Base-by-base conservation (phyloP, 2,113 vertebrate genomes). In the Excalfactoria chinensis region DNA sequence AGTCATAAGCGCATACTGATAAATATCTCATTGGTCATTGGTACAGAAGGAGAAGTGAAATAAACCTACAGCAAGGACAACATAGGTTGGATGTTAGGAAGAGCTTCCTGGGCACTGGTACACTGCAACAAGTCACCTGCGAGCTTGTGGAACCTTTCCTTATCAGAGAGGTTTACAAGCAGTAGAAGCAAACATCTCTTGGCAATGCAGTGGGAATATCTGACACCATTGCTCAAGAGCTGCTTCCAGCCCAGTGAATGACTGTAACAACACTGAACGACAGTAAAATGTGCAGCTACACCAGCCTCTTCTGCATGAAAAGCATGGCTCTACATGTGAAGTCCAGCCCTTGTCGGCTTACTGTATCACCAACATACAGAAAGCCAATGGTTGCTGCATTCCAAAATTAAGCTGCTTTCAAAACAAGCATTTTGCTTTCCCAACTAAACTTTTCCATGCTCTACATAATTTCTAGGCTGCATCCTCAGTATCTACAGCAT, bases 311-410 rank as follows among this genome's bases (percentile, higher is more conserved):
- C 22, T 9, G 73, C 11, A 14, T 3, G 2, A 63, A 78, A 74
- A 23, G n/a, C 35, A 66, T 17, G 43, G 26, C 3, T 8, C 8
- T n/a, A 7, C 0, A 0, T 6, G 43, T 44, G 32, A 62, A 74
- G 41, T 23, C 35, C 41, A 43, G 17, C 43, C 22, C 56, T 4
- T 22, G 6, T 16, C 40, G 1, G 60, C 56, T 82, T 26, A 34
- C 2, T 26, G 14, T 1, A 74, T 49, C 21, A 71, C 17, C 69
- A 79, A 28, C 20, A 84, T 63, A 71, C 2, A 72, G 12, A 84
- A 86, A 32, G 16, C 35, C 84, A 90, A 79, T 2, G 8, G 37
- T 64, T 18, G 25, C 8, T 6, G 2, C 13, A 13, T 14, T 82
- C 34, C 56, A 93, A 77, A 84, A 43, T 30, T 15, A 59, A 86